Percentiles rank a stretch among this genome's conserved stretches.
phyloP scores from a whole-genome alignment of 2,888 invertebrate genomes.

The Leptura quadrifasciata region DNA sequence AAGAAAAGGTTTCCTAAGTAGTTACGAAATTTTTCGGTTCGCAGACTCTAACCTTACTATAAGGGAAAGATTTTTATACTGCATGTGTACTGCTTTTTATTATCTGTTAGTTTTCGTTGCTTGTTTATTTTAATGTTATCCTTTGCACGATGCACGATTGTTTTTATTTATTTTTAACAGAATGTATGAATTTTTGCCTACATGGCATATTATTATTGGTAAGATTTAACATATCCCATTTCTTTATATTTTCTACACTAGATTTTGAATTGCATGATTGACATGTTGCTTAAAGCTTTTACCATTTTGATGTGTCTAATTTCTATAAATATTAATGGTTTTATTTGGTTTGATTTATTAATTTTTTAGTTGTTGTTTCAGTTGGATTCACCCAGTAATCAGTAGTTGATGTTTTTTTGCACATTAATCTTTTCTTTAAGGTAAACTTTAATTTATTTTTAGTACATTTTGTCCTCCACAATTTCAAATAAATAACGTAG shows the following conservation, averaged over 20 bases:
- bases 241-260: constrained; percentile 36
- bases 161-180: constrained; percentile 58
- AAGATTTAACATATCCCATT: constrained; percentile 50
- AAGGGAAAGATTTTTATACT: constrained; percentile 72
- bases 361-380: constrained; percentile 68
- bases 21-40: constrained; percentile 69
- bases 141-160: constrained; percentile 46
- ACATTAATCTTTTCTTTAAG: constrained; percentile 66
- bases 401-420: constrained; percentile 70
- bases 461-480: constrained; percentile 48
- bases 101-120: constrained; percentile 39
- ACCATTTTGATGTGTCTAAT: constrained; percentile 22
- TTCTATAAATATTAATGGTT: constrained; percentile 56
- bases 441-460: constrained; percentile 63
- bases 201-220: constrained; percentile 59
- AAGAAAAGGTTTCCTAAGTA: constrained; percentile 65
- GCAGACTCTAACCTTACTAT: constrained; percentile 74
- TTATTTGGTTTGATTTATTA: constrained; percentile 60
- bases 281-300: constrained; percentile 42
- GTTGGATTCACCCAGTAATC: constrained; percentile 71
- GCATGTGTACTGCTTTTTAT: constrained; percentile 56
- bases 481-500: constrained; percentile 27
- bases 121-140: constrained; percentile 26
- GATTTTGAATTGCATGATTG: constrained; percentile 30
- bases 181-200: constrained; percentile 60